These are phyloP conservation scores for Vanacampus margaritifer DNA, from an alignment of 2,113 vertebrate genomes.

Conservation along the genomic window DNA sequence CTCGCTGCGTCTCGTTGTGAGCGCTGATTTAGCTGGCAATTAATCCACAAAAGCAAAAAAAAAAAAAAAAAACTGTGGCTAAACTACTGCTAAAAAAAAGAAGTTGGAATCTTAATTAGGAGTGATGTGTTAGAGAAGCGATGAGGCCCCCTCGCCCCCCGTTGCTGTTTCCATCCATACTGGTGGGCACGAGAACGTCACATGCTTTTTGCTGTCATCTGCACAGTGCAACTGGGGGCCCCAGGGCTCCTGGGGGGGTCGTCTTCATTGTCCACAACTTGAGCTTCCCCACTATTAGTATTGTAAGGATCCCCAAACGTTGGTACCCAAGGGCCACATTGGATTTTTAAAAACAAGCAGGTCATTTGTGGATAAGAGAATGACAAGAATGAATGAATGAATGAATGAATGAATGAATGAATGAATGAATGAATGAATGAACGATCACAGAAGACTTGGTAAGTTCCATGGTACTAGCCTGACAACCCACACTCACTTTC, in stretches of 20 bases:
- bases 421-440: neutral
- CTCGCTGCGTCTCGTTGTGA: conserved; percentile 24
- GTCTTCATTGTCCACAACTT: conserved; percentile 37
- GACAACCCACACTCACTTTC: no score
- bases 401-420: neutral
- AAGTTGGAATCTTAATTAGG: conserved; percentile 70
- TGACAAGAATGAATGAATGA: no score
- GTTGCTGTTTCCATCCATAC: conserved; percentile 67
- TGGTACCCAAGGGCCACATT: neutral
- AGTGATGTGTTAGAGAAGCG: conserved; percentile 65
- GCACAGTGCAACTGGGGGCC: conserved; percentile 49
- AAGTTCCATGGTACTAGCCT: no score
- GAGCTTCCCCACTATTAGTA: conserved; percentile 31
- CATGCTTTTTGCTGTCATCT: conserved; percentile 66
- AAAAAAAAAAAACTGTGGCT: conserved; percentile 44
- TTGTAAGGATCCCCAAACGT: neutral
- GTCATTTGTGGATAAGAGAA: neutral
- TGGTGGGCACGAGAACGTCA: conserved; percentile 54
- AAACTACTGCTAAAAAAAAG: conserved; percentile 72
- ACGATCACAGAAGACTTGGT: no score
- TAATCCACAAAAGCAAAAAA: conserved; percentile 61
- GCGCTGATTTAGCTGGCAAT: conserved; percentile 64
- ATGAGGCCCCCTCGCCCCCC: conserved; percentile 71
- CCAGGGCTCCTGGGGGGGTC: conserved; percentile 35
- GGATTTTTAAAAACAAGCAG: neutral